phyloP scores from a whole-genome alignment of 2,797 vertebrate genomes.

The Acestrorhynchus altus region DNA sequence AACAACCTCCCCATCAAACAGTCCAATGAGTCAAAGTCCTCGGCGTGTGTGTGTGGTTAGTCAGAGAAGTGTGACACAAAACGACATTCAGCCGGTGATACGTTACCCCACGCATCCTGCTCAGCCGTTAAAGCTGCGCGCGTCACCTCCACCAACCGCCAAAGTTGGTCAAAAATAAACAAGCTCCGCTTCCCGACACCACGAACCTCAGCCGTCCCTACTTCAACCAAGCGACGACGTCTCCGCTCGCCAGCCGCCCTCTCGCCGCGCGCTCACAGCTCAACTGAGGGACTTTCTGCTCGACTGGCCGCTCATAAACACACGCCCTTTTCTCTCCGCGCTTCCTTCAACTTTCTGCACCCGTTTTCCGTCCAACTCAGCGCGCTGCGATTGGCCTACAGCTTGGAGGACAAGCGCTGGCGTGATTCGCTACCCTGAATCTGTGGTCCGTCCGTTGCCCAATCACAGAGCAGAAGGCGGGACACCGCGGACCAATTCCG shows the following conservation, averaged over 20 bases:
- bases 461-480: background rate
- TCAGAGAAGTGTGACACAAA: conserved; percentile 56
- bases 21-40: conserved; percentile 61
- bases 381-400: background rate
- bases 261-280: conserved; percentile 46
- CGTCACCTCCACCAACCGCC: background rate
- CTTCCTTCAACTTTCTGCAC: conserved; percentile 61
- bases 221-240: background rate
- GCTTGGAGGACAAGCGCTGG: no score
- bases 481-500: background rate
- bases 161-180: background rate
- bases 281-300: conserved; percentile 64
- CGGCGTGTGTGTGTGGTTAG: conserved; percentile 41
- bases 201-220: no score
- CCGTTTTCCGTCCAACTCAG: conserved; percentile 13
- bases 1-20: conserved; percentile 53
- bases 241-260: background rate
- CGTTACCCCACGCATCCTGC: conserved; percentile 55
- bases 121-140: background rate
- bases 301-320: conserved; percentile 59
- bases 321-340: conserved; percentile 60
- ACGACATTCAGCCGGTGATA: conserved; percentile 49
- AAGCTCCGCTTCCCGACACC: background rate
- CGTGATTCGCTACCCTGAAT: background rate
- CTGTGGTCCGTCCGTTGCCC: background rate